Evolutionary conservation across 2,888 invertebrate genomes (phyloP), one percentile per base, ranked within the genome.

Genomic region (Euproctis similis): DNA sequence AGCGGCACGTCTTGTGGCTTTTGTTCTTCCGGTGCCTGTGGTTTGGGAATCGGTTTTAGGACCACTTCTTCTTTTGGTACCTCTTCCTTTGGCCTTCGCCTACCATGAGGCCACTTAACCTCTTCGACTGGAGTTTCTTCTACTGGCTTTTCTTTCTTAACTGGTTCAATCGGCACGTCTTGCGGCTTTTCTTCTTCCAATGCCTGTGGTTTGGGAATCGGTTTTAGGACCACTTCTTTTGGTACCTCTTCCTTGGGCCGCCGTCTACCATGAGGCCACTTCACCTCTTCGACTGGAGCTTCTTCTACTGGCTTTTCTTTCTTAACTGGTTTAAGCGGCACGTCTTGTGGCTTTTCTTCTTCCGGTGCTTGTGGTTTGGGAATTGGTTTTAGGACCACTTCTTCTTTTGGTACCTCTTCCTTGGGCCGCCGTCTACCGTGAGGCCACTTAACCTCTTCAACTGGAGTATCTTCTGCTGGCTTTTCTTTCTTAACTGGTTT

Each of bases 261-360:
- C 6, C 28, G 24, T 21, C 20, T 28, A 10, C 32, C 32, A 16
- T 24, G 28, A 1, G 21, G 28, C 24, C 24, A 28, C 20, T 28
- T 21, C 5, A 14, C 12, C 8, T 28, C 33, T 58, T 54, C 2
- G 59, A 12, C n/a, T 4, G n/a, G n/a, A 19, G 2, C n/a, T 4
- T 19, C 8, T 19, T 19, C 19, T 19, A 8, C 4, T 2, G 19
- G n/a, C 8, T 19, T 19, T 2, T 19, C 19, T 19, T 19, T 19
- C n/a, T 7, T n/a, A n/a, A 47, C 12, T 8, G 54, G 59, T 19
- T 59, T 62, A n/a, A 60, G 45, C 10, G 41, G 31, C 0, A 63
- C 46, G 31, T 86, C 82, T 46, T 80, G 78, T 0, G 66, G 53
- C 36, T 77, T 70, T 40, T 76, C 70, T 30, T 75, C 68, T 21